Conservation (phyloP, 2,888 invertebrate species). For the Ariolimax columbianus region DNA sequence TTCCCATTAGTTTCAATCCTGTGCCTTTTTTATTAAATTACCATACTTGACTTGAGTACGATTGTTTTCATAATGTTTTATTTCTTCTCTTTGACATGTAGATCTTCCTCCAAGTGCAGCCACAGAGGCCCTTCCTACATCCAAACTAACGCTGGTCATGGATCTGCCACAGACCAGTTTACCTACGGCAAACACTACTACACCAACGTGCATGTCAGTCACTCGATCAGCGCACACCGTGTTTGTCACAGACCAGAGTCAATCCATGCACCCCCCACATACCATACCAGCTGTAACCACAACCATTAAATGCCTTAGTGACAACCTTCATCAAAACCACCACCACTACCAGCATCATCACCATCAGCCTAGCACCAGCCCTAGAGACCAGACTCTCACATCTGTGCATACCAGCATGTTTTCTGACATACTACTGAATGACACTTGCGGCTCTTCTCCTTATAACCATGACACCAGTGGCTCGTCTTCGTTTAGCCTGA, state of each 20-base stretch:
- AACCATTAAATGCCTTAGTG: not conserved
- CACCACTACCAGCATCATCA: not conserved
- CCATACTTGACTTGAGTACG: no score
- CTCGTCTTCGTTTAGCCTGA: conserved; percentile 53
- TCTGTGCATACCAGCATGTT: conserved; percentile 41
- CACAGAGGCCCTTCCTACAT: conserved; percentile 84
- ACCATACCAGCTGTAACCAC: not conserved
- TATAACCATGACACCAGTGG: conserved; percentile 43
- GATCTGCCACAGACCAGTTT: conserved; percentile 56
- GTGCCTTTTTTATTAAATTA: no score
- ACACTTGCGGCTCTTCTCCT: conserved; percentile 39
- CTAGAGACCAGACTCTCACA: conserved; percentile 45
- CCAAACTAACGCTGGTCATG: conserved; percentile 73
- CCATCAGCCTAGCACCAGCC: not conserved
- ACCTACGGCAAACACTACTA: conserved; percentile 18
- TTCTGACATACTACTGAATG: conserved; percentile 15
- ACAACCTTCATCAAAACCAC: not conserved
- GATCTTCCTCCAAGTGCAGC: conserved; percentile 94
- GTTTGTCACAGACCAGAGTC: not conserved
- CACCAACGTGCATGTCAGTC: conserved; percentile 14
- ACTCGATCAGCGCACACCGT: not conserved
- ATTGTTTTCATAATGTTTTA: not conserved
- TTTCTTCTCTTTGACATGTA: conserved; percentile 59
- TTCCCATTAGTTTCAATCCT: no score
- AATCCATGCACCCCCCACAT: not conserved